A percentile compares a stretch with the other conserved stretches of the same genome.
Evolutionary conservation across 2,888 invertebrate genomes (phyloP).

Genomic region (Drosophila algonquin): DNA sequence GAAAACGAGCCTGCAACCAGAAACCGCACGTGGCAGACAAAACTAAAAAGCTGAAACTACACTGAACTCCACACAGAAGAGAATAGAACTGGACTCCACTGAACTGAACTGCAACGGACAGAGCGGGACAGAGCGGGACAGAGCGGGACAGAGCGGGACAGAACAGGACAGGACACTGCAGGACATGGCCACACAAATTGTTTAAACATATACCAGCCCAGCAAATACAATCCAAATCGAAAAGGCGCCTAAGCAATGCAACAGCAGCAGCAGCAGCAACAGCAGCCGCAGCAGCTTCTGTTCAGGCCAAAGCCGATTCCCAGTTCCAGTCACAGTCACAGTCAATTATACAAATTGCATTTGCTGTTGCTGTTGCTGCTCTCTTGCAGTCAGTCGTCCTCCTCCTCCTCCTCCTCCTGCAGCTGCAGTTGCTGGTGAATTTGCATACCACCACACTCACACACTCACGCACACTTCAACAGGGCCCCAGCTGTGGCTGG

Average conservation of each 20-base stretch:
- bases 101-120: conserved; percentile 14
- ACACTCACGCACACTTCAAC: background rate
- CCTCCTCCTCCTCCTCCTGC: background rate
- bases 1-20: conserved; percentile 25
- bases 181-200: conserved; percentile 58
- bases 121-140: background rate
- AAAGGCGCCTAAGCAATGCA: conserved; percentile 38
- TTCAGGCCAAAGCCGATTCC: conserved; percentile 9
- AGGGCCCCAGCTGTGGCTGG: background rate
- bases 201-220: conserved; percentile 61
- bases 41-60: conserved; percentile 56
- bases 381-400: conserved; percentile 27
- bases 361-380: conserved; percentile 47
- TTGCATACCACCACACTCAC: conserved; percentile 33
- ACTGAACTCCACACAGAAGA: background rate
- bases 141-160: too few relatives aligned
- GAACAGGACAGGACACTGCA: background rate
- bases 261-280: conserved; percentile 16
- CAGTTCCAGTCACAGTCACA: conserved; percentile 62
- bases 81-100: conserved; percentile 19
- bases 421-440: conserved; percentile 14
- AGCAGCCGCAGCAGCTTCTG: too few relatives aligned
- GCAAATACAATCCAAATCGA: conserved; percentile 51
- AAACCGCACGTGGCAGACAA: conserved; percentile 58
- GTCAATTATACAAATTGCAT: conserved; percentile 80